Evolutionary conservation across 2,113 vertebrate genomes (phyloP).

Genomic region (Cheirogaleus medius): DNA sequence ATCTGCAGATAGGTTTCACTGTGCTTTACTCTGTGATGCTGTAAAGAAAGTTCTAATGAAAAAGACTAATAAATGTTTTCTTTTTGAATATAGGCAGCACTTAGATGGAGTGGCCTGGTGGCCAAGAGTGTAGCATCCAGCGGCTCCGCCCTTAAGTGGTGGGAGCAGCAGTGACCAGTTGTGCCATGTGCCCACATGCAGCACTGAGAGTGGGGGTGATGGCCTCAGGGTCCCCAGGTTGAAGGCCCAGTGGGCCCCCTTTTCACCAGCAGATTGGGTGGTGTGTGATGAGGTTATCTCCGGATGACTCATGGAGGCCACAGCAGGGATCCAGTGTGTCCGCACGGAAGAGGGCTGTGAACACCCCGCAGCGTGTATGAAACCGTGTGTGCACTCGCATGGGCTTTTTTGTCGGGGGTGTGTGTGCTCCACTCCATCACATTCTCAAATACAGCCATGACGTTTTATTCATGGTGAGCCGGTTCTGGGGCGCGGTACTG

Average conservation of each 20-base stretch:
- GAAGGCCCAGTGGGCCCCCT: not conserved
- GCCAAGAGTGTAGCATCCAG: fast-evolving
- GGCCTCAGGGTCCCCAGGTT: not conserved
- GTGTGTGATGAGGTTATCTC: not conserved
- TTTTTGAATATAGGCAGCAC: not conserved
- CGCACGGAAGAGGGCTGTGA: not conserved
- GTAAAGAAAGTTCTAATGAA: slow-evolving; percentile 26
- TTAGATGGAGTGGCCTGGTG: not conserved
- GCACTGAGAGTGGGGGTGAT: not conserved
- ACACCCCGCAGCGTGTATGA: not conserved
- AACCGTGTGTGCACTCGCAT: fast-evolving
- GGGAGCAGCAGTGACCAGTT: not conserved
- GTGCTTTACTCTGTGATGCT: slow-evolving; percentile 14
- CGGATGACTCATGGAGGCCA: not conserved
- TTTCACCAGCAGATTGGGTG: not conserved
- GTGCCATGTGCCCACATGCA: no score
- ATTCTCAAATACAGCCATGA: not conserved
- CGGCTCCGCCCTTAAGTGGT: not conserved
- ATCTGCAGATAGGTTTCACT: not conserved
- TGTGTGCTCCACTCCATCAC: not conserved
- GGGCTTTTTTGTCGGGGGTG: not conserved
- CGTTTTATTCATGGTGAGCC: not conserved
- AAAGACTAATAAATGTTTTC: slow-evolving; percentile 57
- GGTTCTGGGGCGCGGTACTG: not conserved
- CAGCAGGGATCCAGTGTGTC: not conserved